Percentiles rank a stretch among this genome's conserved stretches.
Evolutionary conservation across 1,140 invertebrate genomes (phyloP).

Genomic region (Formica exsecta): DNA sequence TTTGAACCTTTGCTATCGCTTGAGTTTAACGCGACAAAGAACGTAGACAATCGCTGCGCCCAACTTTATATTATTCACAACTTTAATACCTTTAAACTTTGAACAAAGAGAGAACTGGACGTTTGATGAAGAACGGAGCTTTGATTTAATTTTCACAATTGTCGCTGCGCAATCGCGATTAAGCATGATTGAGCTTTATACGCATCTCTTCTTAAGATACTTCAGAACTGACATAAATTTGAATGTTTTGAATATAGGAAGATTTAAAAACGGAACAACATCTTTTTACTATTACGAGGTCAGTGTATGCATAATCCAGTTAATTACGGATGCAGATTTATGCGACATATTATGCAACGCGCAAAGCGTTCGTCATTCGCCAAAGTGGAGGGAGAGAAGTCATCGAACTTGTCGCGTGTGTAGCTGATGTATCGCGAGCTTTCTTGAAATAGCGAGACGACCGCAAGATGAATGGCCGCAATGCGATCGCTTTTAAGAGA

Average conservation of each 20-base stretch:
- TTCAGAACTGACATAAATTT: conserved; percentile 4
- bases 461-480: conserved; percentile 35
- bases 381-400: conserved; percentile 7
- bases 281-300: conserved; percentile 8
- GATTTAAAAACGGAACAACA: background rate
- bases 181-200: background rate
- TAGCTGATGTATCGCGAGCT: conserved; percentile 45
- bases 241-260: background rate
- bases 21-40: background rate
- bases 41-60: background rate
- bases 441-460: conserved; percentile 39
- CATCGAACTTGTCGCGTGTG: conserved; percentile 60
- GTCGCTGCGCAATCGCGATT: background rate
- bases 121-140: background rate
- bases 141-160: background rate
- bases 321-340: conserved; percentile 49
- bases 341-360: conserved; percentile 35
- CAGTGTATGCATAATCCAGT: conserved; percentile 44
- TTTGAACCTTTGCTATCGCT: conserved; percentile 2
- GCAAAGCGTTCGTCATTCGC: background rate
- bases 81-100: conserved; percentile 23
- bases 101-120: background rate
- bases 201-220: background rate
- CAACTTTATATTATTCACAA: background rate
- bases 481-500: conserved; percentile 53